These are phyloP conservation scores for Drosophila atripex DNA, from an alignment of 2,888 invertebrate genomes.

Conservation along the genomic window DNA sequence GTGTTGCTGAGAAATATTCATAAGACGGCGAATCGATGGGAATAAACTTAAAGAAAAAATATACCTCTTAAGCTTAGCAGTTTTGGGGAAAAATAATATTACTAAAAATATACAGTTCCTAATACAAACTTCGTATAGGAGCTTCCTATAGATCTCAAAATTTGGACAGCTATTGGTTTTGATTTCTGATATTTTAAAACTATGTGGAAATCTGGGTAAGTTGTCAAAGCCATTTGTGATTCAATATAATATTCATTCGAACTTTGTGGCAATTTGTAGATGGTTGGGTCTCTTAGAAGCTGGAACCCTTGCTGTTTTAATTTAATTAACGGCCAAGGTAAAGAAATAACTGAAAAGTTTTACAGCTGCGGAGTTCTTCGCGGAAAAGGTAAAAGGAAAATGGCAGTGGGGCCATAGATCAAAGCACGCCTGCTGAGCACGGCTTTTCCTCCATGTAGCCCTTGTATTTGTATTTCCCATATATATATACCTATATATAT, in stretches of 20 bases:
- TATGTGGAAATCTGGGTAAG: too few relatives aligned
- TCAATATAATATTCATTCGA: background rate
- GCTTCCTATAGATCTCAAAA: too few relatives aligned
- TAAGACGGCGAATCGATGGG: constrained; percentile 36
- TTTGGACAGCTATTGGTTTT: too few relatives aligned
- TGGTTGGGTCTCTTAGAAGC: constrained; percentile 3
- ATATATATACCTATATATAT: background rate
- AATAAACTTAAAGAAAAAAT: background rate
- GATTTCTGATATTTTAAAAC: background rate
- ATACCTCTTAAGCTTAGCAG: too few relatives aligned
- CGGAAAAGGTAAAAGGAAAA: constrained; percentile 38
- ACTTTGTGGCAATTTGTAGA: background rate
- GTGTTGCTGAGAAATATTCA: constrained; percentile 58
- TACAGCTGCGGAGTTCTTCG: constrained; percentile 41
- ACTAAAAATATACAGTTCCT: too few relatives aligned
- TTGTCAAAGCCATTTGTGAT: background rate
- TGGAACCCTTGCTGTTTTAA: constrained; percentile 59
- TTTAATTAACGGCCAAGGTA: constrained; percentile 70
- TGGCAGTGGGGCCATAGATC: constrained; percentile 61
- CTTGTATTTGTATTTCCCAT: constrained; percentile 35
- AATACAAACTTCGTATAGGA: too few relatives aligned
- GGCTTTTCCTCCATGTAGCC: constrained; percentile 17
- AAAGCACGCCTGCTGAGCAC: constrained; percentile 56
- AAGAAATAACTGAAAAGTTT: constrained; percentile 67
- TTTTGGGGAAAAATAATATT: too few relatives aligned